Evolutionary conservation across 1,140 invertebrate genomes (phyloP).

Genomic region (Heterodera carotae): DNA sequence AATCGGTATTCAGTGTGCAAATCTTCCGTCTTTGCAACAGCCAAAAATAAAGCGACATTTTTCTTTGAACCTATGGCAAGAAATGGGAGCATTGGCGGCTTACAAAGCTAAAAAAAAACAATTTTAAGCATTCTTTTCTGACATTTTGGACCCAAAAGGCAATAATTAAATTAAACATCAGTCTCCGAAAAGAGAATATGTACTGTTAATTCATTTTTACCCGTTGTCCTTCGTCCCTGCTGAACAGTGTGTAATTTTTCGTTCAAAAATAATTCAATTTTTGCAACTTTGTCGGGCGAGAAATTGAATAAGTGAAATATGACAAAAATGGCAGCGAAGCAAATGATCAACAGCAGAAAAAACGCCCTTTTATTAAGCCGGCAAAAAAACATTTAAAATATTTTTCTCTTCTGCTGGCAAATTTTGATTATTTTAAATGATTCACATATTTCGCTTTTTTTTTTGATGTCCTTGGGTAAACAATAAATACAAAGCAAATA

Average conservation of each 20-base stretch:
- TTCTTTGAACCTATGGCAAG: background rate
- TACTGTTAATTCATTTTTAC: background rate
- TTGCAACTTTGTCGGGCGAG: background rate
- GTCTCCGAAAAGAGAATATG: no score
- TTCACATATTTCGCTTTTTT: background rate
- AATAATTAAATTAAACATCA: no score
- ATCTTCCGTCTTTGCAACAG: background rate
- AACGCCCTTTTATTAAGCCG: background rate
- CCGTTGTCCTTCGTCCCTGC: background rate
- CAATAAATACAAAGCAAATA: background rate
- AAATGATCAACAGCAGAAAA: background rate
- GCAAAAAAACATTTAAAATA: background rate
- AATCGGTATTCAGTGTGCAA: conserved; percentile 30
- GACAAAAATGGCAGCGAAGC: background rate
- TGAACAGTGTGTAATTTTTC: background rate
- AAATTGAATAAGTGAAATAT: background rate
- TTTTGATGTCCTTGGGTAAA: background rate
- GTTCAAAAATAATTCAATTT: background rate
- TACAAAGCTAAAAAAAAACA: no score
- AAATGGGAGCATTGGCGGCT: no score
- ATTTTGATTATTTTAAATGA: background rate
- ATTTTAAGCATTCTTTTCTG: no score
- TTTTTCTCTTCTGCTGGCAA: background rate
- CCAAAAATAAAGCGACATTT: background rate
- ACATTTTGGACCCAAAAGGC: no score